Evolutionary conservation across 2,888 invertebrate genomes (phyloP).

Genomic region (Campoplex capitator): DNA sequence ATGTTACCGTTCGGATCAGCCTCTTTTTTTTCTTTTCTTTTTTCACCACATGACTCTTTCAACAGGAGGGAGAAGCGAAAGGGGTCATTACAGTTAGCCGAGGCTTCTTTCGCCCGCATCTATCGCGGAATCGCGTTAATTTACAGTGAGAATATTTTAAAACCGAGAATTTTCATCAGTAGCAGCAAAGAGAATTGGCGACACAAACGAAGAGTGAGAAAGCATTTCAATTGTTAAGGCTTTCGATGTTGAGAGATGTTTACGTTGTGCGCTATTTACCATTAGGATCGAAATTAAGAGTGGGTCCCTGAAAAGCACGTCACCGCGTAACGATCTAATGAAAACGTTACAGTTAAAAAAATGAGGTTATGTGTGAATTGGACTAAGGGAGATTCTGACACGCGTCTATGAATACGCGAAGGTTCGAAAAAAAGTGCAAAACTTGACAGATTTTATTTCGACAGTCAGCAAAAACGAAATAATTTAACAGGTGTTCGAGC

Average conservation of each 20-base stretch:
- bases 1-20: neutral
- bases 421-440: neutral
- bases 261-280: conserved; percentile 78
- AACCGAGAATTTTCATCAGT: conserved; percentile 20
- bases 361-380: conserved; percentile 61
- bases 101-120: neutral
- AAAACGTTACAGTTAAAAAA: conserved; percentile 58
- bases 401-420: neutral
- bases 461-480: neutral
- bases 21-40: neutral
- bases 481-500: neutral
- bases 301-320: conserved; percentile 72
- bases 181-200: conserved; percentile 14
- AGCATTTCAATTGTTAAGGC: conserved; percentile 14
- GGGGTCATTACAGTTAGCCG: neutral
- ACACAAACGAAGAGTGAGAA: conserved; percentile 15
- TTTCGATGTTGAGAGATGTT: conserved; percentile 69
- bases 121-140: neutral
- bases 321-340: neutral
- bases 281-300: conserved; percentile 81
- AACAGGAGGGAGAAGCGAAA: neutral
- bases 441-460: neutral
- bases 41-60: neutral
- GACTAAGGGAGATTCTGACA: conserved; percentile 21
- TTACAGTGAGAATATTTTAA: neutral